These are phyloP conservation scores for Lacerta viridis DNA, from an alignment of 2,797 vertebrate genomes.

Conservation along the genomic window DNA sequence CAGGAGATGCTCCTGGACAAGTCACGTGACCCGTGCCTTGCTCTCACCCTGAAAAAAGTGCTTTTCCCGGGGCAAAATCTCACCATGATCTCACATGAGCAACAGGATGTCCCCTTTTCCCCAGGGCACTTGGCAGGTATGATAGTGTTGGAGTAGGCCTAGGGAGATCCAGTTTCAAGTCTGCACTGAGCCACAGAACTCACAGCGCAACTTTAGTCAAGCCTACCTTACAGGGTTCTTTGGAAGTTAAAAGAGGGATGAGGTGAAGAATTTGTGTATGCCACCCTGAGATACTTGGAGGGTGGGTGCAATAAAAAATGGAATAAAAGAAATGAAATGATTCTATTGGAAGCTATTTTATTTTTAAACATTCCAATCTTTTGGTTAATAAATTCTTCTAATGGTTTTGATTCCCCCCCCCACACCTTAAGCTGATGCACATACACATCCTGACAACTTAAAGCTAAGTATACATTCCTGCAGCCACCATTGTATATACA, in stretches of 20 bases:
- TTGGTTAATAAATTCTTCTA: conserved; percentile 64
- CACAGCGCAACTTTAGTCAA: not conserved
- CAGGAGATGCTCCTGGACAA: no score
- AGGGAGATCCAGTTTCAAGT: not conserved
- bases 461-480: conserved; percentile 61
- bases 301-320: not conserved
- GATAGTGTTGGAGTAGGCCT: not conserved
- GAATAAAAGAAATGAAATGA: conserved; percentile 46
- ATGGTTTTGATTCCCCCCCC: conserved; percentile 40
- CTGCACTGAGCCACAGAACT: not conserved
- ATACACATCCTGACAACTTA: conserved; percentile 58
- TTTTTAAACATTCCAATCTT: conserved; percentile 37
- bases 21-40: no score
- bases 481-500: conserved; percentile 69
- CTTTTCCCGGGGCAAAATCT: no score
- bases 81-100: no score
- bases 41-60: no score
- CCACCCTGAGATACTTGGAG: not conserved
- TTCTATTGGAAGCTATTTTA: conserved; percentile 33
- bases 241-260: not conserved
- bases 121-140: no score
- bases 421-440: conserved; percentile 22
- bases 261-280: not conserved
- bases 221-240: not conserved
- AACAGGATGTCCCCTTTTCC: no score